Conservation (phyloP, 2,113 vertebrate species). For the Heptranchias perlo region DNA sequence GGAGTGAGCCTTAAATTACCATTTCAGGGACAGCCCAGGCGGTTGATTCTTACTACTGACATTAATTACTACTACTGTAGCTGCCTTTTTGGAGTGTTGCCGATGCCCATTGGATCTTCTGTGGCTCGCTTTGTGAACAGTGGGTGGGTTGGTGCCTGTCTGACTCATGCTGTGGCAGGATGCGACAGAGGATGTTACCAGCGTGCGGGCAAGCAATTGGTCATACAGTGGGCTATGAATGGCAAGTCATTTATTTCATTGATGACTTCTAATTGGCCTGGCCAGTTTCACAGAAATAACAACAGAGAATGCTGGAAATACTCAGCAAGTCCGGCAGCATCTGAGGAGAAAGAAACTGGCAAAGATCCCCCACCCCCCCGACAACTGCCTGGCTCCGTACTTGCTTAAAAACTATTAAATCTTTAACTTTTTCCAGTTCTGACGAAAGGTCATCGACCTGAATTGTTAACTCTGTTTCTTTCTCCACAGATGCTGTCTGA, state of each 20-base stretch:
- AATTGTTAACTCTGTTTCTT: too few relatives aligned
- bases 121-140: background rate
- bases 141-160: background rate
- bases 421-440: too few relatives aligned
- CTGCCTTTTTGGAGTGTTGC: background rate
- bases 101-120: background rate
- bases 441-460: too few relatives aligned
- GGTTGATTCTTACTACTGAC: background rate
- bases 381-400: too few relatives aligned
- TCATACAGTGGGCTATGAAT: background rate
- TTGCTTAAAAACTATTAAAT: too few relatives aligned
- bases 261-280: background rate
- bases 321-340: too few relatives aligned
- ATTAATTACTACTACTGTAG: background rate
- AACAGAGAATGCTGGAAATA: too few relatives aligned
- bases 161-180: background rate
- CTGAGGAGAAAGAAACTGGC: too few relatives aligned
- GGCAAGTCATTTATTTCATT: background rate
- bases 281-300: background rate
- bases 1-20: background rate
- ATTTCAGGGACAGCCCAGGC: background rate
- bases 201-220: background rate
- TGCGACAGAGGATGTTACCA: background rate
- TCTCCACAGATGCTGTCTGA: too few relatives aligned
- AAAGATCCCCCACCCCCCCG: too few relatives aligned